Conservation (phyloP, 2,113 vertebrate genomes). For the Tapirus terrestris region DNA sequence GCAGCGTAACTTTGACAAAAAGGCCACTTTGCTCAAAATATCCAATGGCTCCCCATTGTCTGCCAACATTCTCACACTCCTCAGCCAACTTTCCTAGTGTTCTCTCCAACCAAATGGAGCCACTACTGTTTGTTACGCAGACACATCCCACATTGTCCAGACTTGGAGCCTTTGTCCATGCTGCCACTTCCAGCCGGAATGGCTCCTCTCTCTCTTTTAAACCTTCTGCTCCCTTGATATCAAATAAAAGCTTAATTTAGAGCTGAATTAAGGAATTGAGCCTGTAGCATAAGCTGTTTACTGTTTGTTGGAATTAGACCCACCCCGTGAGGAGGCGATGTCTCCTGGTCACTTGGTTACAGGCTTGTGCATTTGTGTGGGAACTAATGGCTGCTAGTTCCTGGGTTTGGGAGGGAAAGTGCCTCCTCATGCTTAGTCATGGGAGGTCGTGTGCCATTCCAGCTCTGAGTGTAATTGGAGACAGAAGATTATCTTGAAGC, state of each 20-base stretch:
- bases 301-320: not conserved
- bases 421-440: constrained; percentile 62
- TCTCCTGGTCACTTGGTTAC: not conserved
- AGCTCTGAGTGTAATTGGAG: constrained; percentile 53
- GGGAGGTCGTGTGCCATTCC: not conserved
- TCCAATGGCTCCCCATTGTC: not conserved
- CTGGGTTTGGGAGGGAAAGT: not conserved
- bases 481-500: constrained; percentile 50
- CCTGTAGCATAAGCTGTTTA: not conserved
- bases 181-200: not conserved
- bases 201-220: not conserved
- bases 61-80: not conserved
- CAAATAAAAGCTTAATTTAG: constrained; percentile 33
- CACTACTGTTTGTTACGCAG: not conserved
- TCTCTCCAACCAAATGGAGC: not conserved
- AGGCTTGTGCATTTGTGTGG: not conserved
- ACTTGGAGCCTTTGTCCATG: not conserved
- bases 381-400: fast-evolving
- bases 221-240: not conserved
- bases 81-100: not conserved
- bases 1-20: not conserved
- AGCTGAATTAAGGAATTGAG: constrained; percentile 38
- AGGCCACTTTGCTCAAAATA: not conserved
- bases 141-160: not conserved
- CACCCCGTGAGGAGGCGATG: not conserved